Evolutionary conservation across 2,797 vertebrate species (phyloP).

Genomic region (Melanotaenia trifasciata): DNA sequence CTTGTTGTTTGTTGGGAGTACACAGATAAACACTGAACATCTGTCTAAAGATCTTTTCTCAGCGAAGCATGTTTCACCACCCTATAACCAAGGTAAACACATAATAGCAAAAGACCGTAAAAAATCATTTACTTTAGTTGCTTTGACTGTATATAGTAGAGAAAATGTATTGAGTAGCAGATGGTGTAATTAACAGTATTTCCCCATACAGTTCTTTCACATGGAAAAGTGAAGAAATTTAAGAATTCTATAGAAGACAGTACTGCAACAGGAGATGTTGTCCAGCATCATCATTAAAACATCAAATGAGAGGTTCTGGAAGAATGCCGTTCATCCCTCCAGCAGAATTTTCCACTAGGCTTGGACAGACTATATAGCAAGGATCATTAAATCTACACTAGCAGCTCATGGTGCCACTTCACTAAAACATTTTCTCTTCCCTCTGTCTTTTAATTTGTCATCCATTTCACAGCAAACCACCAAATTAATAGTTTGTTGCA

Average conservation of each 20-base stretch:
- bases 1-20: not conserved
- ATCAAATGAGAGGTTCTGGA: conserved; percentile 5
- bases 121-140: not conserved
- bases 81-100: not conserved
- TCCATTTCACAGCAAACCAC: conserved; percentile 9
- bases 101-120: not conserved
- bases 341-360: not conserved
- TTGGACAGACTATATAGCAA: not conserved
- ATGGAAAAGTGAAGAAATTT: not conserved
- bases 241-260: not conserved
- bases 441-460: conserved; percentile 17
- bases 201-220: not conserved
- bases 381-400: conserved; percentile 10
- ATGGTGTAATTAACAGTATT: not conserved
- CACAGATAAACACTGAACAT: not conserved
- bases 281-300: conserved; percentile 22
- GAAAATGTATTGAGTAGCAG: not conserved
- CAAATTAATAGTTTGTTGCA: conserved; percentile 13
- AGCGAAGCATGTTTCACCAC: not conserved
- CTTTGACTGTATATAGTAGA: not conserved
- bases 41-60: not conserved
- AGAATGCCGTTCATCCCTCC: not conserved
- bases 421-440: conserved; percentile 6
- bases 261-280: conserved; percentile 2
- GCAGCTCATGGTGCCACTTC: not conserved